These are phyloP conservation scores for Lordiphosa stackelbergi DNA, from an alignment of 1,140 invertebrate species.

Conservation along the genomic window DNA sequence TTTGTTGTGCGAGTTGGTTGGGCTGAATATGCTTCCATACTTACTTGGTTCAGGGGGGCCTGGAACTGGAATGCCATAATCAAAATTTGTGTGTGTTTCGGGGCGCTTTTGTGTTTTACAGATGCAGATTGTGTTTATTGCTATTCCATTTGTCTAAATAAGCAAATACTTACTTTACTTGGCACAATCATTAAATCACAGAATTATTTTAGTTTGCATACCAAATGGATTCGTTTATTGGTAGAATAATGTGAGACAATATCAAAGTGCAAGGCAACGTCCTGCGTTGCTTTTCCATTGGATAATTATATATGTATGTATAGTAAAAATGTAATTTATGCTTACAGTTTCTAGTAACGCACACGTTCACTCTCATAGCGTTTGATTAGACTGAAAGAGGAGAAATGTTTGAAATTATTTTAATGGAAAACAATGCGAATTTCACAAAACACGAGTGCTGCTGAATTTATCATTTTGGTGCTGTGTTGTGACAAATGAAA, in stretches of 20 bases:
- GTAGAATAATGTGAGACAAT: conserved; percentile 1
- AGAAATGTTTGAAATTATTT: background rate
- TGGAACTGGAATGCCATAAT: conserved; percentile 47
- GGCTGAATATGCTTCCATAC: conserved; percentile 5
- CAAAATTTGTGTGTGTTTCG: conserved; percentile 39
- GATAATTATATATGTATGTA: background rate
- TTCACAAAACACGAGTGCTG: too few species aligned
- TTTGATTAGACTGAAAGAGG: conserved; percentile 47
- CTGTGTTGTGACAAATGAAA: too few species aligned
- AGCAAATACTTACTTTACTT: conserved; percentile 14
- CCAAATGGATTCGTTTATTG: conserved; percentile 2
- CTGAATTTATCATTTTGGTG: too few species aligned
- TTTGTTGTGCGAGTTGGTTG: conserved; percentile 1
- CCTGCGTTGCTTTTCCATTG: conserved; percentile 4
- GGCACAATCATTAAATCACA: conserved; percentile 5
- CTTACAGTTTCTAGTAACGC: conserved; percentile 33
- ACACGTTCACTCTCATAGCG: conserved; percentile 37
- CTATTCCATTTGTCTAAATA: conserved; percentile 25
- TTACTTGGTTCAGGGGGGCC: conserved; percentile 9
- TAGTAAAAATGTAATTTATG: too few species aligned
- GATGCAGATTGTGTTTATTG: conserved; percentile 37
- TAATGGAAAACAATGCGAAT: too few species aligned
- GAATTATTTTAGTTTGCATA: background rate
- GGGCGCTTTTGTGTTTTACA: conserved; percentile 13
- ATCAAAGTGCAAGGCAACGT: conserved; percentile 2